Evolutionary conservation across 2,113 vertebrate genomes (phyloP), one percentile per base, ranked within the genome.

Genomic region (Phycodurus eques): DNA sequence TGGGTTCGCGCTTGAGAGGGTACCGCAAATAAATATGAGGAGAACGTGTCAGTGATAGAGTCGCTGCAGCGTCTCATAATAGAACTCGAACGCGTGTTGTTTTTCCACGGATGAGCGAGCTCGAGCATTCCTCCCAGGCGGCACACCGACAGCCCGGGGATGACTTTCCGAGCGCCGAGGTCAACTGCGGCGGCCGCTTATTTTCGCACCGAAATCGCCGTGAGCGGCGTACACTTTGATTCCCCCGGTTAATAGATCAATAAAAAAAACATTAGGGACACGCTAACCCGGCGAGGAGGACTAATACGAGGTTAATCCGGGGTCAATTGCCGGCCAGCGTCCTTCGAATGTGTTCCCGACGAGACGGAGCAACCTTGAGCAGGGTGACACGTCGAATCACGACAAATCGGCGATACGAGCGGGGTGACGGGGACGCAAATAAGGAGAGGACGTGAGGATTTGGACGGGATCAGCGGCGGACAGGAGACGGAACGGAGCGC

Each of bases 221-320:
- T 7, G 75, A 82, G 83, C 74, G 2, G n/a, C 54, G 43, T 46
- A 64, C 43, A 22, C 84, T 86, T 88, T 80, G 86, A 88, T 88
- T 83, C 87, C 74, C 74, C 84, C 74, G 22, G 65, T 87, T 90
- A 88, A 85, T 84, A 81, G 88, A 91, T 90, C 89, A 87, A 91
- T 89, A 89, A 91, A 91, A 65, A 61, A 89, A 83, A 89, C 88
- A 91, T 91, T 90, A 90, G 90, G 62, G 83, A 85, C 76, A 20
- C 75, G 82, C 89, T 88, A 86, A 84, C 88, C 88, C 83, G 51
- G 83, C 76, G 74, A 85, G 86, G 85, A 83, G 75, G 68, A 79
- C 88, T 88, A 89, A 89, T 91, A 89, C 88, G 85, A 85, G 90
- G 90, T 90, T 91, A 91, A 91, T 91, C 85, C 84, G 78, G 89